Evolutionary conservation across 2,113 vertebrate species (phyloP).

Genomic region (Pangasianodon hypophthalmus): DNA sequence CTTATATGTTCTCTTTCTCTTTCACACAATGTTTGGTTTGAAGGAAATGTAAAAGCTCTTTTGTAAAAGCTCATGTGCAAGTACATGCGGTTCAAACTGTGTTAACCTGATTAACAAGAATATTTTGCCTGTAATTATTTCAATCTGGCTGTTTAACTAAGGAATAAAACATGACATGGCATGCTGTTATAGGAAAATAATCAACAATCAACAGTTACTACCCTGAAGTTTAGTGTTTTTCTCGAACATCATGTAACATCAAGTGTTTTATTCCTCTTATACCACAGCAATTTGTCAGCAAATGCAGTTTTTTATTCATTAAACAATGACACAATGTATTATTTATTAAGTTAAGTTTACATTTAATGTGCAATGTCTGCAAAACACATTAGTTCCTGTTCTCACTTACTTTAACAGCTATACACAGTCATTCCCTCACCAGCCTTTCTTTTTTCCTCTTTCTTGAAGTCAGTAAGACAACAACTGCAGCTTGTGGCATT

Average conservation of each 20-base stretch:
- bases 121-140: neutral
- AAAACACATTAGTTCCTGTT: neutral
- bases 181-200: neutral
- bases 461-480: too few species aligned
- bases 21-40: neutral
- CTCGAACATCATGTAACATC: neutral
- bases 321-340: neutral
- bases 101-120: neutral
- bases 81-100: neutral
- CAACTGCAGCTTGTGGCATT: neutral
- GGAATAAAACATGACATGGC: neutral
- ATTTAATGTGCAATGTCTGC: neutral
- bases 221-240: neutral
- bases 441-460: neutral
- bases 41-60: neutral
- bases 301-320: neutral
- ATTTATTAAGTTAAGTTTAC: neutral
- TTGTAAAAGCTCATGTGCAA: too few species aligned
- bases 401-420: neutral
- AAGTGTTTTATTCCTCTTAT: neutral
- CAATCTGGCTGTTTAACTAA: neutral
- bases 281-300: neutral
- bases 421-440: neutral
- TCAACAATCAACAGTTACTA: neutral
- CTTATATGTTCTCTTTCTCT: neutral